Evolutionary conservation across 2,888 invertebrate genomes (phyloP).

Genomic region (Mesodorylaimus sp.): DNA sequence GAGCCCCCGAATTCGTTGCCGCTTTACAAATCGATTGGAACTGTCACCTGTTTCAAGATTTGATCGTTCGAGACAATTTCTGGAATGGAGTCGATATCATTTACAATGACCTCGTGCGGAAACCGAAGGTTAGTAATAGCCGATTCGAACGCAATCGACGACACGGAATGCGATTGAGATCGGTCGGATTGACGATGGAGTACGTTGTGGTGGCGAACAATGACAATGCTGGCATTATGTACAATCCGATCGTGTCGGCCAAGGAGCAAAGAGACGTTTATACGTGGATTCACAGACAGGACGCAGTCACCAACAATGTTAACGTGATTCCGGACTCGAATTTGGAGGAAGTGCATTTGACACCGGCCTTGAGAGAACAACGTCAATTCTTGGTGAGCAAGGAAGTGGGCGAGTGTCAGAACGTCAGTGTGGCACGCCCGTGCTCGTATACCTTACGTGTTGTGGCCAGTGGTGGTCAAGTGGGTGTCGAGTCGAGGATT

Average conservation of each 20-base stretch:
- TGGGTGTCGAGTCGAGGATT: constrained; percentile 32
- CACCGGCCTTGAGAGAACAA: not conserved
- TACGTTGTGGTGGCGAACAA: constrained; percentile 65
- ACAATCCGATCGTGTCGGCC: constrained; percentile 47
- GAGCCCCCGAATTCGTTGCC: constrained; percentile 28
- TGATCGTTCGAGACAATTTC: constrained; percentile 58
- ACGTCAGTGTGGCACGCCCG: too few species aligned
- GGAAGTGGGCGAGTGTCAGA: too few species aligned
- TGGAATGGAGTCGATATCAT: constrained; percentile 81
- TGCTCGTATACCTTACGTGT: not conserved
- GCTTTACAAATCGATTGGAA: constrained; percentile 43
- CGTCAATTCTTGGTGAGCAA: constrained; percentile 5
- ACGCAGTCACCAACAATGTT: not conserved
- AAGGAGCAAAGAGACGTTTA: constrained; percentile 68
- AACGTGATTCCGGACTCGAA: not conserved
- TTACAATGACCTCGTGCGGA: constrained; percentile 76
- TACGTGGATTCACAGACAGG: constrained; percentile 46
- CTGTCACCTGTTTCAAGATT: constrained; percentile 35
- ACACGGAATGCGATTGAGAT: constrained; percentile 47
- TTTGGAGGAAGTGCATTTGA: not conserved
- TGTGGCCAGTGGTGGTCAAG: not conserved
- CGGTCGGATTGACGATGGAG: constrained; percentile 31
- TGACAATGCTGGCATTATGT: constrained; percentile 65
- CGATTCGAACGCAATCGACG: constrained; percentile 21
- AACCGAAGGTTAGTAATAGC: constrained; percentile 25